Evolutionary conservation across 1,140 invertebrate species (phyloP).

Genomic region (Phymastichus coffea): DNA sequence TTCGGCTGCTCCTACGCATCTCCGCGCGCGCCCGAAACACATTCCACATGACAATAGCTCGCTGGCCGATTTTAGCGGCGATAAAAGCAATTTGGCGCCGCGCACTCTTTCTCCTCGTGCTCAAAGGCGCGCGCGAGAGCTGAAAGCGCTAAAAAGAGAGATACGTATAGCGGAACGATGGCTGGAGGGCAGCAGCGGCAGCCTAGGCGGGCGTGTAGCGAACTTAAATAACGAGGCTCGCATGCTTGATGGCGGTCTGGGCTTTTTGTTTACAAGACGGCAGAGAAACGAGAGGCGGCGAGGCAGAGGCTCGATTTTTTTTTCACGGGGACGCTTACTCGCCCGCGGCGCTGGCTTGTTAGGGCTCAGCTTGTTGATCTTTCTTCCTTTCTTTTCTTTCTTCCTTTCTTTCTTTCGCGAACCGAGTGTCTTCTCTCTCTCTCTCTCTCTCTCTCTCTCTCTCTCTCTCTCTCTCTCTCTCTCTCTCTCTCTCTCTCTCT

Average conservation of each 20-base stretch:
- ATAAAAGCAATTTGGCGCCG: conserved; percentile 19
- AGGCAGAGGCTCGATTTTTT: too few relatives aligned
- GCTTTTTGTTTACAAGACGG: conserved; percentile 35
- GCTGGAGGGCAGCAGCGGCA: neutral
- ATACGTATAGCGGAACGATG: too few relatives aligned
- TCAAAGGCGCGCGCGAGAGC: neutral
- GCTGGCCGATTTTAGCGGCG: too few relatives aligned
- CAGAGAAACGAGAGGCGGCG: too few relatives aligned
- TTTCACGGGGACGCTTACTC: conserved; percentile 8
- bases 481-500: neutral
- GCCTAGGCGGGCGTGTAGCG: conserved; percentile 3
- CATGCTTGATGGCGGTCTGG: conserved; percentile 35
- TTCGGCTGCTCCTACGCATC: too few relatives aligned
- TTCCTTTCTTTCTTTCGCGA: neutral
- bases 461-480: neutral
- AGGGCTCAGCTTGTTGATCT: neutral
- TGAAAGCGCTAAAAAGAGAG: too few relatives aligned
- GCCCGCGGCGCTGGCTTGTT: neutral
- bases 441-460: neutral
- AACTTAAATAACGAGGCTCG: conserved; percentile 38
- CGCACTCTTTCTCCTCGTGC: too few relatives aligned
- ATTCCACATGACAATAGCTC: too few relatives aligned
- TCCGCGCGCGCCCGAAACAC: too few relatives aligned
- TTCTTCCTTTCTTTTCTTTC: neutral
- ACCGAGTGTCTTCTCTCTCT: neutral